Evolutionary conservation across 2,113 vertebrate genomes (phyloP).

Genomic region (Castor canadensis): DNA sequence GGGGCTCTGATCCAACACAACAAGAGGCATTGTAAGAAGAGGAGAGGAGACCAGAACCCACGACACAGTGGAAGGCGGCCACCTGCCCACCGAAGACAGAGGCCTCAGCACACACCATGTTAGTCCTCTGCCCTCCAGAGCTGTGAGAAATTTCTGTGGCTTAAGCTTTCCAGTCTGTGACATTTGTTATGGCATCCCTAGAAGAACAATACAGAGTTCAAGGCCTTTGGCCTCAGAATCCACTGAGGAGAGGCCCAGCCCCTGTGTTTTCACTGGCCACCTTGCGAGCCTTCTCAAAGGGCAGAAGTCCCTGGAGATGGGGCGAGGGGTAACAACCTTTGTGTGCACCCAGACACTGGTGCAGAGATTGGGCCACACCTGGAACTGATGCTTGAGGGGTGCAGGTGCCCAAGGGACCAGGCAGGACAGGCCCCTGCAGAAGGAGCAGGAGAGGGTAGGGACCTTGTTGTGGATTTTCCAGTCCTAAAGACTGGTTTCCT

Average conservation of each 20-base stretch:
- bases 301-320: neutral
- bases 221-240: neutral
- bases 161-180: too few species aligned
- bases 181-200: fast-evolving
- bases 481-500: too few species aligned
- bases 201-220: neutral
- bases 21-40: neutral
- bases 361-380: neutral
- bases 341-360: too few species aligned
- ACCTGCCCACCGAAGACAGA: too few species aligned
- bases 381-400: fast-evolving
- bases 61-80: fast-evolving
- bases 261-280: neutral
- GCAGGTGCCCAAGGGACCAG: neutral
- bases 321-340: neutral
- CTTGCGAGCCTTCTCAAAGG: neutral
- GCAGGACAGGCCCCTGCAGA: neutral
- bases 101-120: neutral
- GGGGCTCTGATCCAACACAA: neutral
- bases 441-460: too few species aligned
- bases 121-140: neutral
- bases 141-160: neutral
- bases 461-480: too few species aligned
- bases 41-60: neutral
- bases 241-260: neutral